phyloP scores from a whole-genome alignment of 1,140 invertebrate genomes.

The Vanessa atalanta region DNA sequence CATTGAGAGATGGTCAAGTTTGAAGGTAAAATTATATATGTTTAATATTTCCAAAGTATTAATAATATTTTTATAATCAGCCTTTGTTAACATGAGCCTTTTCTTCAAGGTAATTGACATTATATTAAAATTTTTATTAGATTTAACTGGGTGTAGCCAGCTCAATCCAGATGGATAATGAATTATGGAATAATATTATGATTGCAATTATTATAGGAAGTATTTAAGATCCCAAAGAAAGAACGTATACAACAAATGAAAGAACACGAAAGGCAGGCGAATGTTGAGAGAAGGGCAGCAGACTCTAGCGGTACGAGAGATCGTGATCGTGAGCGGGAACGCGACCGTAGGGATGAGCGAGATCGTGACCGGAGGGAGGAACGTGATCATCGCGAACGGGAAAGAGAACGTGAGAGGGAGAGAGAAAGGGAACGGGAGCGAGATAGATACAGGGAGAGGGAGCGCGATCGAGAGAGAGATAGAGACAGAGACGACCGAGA shows the following conservation, averaged over 20 bases:
- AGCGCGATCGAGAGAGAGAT: slow-evolving; percentile 62
- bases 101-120: too few relatives aligned
- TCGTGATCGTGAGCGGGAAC: slow-evolving; percentile 55
- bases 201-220: slow-evolving; percentile 69
- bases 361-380: slow-evolving; percentile 60
- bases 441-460: slow-evolving; percentile 51
- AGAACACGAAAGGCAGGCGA: slow-evolving; percentile 94
- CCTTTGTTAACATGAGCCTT: too few relatives aligned
- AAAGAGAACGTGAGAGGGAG: slow-evolving; percentile 53
- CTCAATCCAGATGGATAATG: too few relatives aligned
- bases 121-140: too few relatives aligned
- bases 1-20: slow-evolving; percentile 87
- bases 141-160: too few relatives aligned
- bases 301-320: slow-evolving; percentile 71
- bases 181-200: not conserved
- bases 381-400: slow-evolving; percentile 48
- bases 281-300: slow-evolving; percentile 73
- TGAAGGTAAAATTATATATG: slow-evolving; percentile 84
- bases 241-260: slow-evolving; percentile 96
- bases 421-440: slow-evolving; percentile 59
- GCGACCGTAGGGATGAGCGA: slow-evolving; percentile 55
- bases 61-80: too few relatives aligned
- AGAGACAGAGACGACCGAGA: slow-evolving; percentile 64
- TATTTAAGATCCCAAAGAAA: slow-evolving; percentile 97
- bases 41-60: not conserved